A percentile compares a stretch with the other conserved stretches of the same genome.
phyloP scores from a whole-genome alignment of 2,888 invertebrate species.

The Ophonus ardosiacus region DNA sequence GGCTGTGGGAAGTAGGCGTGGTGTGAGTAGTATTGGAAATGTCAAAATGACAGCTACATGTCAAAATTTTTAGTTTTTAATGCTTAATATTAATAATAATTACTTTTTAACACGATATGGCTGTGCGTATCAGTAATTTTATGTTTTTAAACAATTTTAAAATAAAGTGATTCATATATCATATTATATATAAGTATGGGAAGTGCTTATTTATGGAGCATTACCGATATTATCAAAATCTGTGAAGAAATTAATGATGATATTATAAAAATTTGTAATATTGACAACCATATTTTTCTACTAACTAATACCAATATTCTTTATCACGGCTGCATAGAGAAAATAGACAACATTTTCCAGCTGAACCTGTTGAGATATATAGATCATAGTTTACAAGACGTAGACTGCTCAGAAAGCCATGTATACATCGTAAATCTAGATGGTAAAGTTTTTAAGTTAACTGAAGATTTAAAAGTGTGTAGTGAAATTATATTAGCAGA shows the following conservation, averaged over 20 bases:
- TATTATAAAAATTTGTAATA: conserved; percentile 75
- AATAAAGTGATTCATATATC: conserved; percentile 55
- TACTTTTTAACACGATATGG: conserved; percentile 55
- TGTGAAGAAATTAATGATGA: conserved; percentile 68
- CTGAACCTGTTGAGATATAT: conserved; percentile 76
- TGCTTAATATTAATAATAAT: conserved; percentile 44
- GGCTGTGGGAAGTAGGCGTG: conserved; percentile 44
- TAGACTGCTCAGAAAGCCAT: conserved; percentile 80
- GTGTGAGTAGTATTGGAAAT: conserved; percentile 50
- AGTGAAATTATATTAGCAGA: conserved; percentile 82
- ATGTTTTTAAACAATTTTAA: conserved; percentile 57
- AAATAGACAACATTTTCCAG: conserved; percentile 72
- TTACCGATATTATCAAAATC: conserved; percentile 58
- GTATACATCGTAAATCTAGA: conserved; percentile 81
- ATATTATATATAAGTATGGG: conserved; percentile 53
- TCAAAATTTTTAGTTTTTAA: conserved; percentile 57
- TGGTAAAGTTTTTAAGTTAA: conserved; percentile 80
- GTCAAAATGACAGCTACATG: conserved; percentile 62
- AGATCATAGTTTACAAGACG: conserved; percentile 80
- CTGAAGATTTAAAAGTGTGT: conserved; percentile 77
- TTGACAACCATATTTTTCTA: conserved; percentile 75
- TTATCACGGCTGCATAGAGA: conserved; percentile 74
- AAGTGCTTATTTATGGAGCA: conserved; percentile 62
- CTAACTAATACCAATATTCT: conserved; percentile 74
- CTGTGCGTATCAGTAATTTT: conserved; percentile 51